These are phyloP conservation scores for Tolypeutes matacus DNA, from an alignment of 2,797 vertebrate genomes.

Conservation along the genomic window DNA sequence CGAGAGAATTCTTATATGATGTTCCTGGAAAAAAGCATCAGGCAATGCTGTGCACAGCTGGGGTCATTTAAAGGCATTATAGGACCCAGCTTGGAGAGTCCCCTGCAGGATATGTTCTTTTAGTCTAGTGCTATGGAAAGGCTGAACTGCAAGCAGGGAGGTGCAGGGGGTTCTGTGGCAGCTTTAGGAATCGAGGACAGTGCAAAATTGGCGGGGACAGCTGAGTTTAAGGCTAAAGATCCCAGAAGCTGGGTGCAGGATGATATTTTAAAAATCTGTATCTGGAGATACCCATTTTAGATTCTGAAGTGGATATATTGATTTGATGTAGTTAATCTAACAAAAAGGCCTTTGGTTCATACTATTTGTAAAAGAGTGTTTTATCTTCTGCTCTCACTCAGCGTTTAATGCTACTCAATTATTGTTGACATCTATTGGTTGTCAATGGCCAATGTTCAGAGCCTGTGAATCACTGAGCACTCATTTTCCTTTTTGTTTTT, in stretches of 20 bases:
- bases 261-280: neutral
- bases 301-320: neutral
- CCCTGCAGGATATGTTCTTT: too few relatives aligned
- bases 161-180: too few relatives aligned
- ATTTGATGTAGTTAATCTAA: neutral
- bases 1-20: fast-evolving
- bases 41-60: fast-evolving
- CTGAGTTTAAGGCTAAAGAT: neutral
- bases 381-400: neutral
- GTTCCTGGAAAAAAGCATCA: neutral
- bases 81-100: neutral
- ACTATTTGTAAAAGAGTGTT: neutral
- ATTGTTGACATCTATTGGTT: neutral
- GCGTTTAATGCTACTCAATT: too few relatives aligned
- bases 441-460: neutral
- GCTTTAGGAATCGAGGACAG: neutral
- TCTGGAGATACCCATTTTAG: neutral
- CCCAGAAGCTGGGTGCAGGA: neutral
- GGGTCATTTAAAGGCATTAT: neutral
- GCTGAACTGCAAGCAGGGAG: fast-evolving
- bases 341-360: neutral
- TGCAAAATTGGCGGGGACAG: neutral
- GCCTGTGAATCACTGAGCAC: neutral
- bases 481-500: neutral
- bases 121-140: fast-evolving